Conservation (phyloP, 2,888 invertebrate species). For the Eubasilissa splendida region DNA sequence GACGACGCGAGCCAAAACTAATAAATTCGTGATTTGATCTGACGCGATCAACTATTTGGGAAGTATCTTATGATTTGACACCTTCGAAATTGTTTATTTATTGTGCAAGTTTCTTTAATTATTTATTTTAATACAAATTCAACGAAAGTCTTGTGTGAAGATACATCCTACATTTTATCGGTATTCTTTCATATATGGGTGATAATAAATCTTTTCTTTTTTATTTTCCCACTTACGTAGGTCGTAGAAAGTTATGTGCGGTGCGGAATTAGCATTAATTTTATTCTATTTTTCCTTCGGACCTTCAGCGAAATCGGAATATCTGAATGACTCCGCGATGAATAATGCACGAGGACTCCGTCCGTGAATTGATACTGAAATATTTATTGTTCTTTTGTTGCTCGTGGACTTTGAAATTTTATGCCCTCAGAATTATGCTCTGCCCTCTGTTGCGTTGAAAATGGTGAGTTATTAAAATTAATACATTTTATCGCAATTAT, state of each 20-base stretch:
- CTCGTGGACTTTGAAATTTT: conserved; percentile 26
- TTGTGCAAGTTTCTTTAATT: no score
- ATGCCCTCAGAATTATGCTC: conserved; percentile 15
- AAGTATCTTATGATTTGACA: no score
- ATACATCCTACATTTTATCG: no score
- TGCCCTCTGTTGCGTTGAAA: neutral
- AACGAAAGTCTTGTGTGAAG: no score
- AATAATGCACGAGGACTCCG: conserved; percentile 55
- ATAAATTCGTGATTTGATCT: neutral
- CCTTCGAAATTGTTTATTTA: no score
- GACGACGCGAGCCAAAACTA: neutral
- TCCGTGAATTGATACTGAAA: conserved; percentile 57
- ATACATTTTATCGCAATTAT: no score
- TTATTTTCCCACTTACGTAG: neutral
- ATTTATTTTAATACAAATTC: no score
- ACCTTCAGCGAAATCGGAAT: conserved; percentile 32
- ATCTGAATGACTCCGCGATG: conserved; percentile 49
- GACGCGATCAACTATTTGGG: no score
- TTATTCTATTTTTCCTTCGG: conserved; percentile 32
- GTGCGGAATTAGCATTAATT: conserved; percentile 43
- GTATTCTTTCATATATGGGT: no score
- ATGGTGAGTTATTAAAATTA: neutral
- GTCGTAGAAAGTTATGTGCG: neutral
- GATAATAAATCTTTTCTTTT: neutral
- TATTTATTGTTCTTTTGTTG: conserved; percentile 55